A percentile compares a stretch with the other conserved stretches of the same genome.
Conservation (phyloP, 2,888 invertebrate genomes). For the Aphidoletes aphidimyza region DNA sequence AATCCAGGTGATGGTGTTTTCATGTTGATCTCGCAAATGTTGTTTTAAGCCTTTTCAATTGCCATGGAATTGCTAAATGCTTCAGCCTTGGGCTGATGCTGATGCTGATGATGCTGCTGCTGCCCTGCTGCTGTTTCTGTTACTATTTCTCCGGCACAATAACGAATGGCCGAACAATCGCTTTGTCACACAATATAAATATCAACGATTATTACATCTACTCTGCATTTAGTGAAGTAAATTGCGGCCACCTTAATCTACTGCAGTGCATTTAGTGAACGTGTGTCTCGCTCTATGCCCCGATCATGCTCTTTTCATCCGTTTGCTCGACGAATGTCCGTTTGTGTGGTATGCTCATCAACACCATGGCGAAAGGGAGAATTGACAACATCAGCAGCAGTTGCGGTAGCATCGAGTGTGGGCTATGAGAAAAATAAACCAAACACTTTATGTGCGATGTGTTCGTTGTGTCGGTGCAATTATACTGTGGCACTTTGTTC, state of each 20-base stretch:
- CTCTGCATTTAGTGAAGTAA: constrained; percentile 20
- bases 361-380: not conserved
- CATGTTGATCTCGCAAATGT: constrained; percentile 26
- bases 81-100: too few species aligned
- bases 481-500: not conserved
- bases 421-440: not conserved
- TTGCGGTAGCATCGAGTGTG: not conserved
- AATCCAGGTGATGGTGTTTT: constrained; percentile 43
- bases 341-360: not conserved
- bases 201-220: constrained; percentile 4
- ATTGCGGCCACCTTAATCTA: constrained; percentile 11
- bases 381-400: not conserved
- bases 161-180: not conserved
- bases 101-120: too few species aligned
- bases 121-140: not conserved
- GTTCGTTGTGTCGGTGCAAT: not conserved
- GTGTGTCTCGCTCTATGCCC: not conserved
- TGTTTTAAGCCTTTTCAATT: constrained; percentile 20
- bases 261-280: not conserved
- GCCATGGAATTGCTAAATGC: not conserved
- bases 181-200: constrained; percentile 36
- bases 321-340: too few species aligned
- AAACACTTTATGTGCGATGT: not conserved
- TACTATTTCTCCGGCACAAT: not conserved
- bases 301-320: not conserved